Base-by-base conservation (phyloP, 2,113 vertebrate species). In the Machaerirhynchus nigripectus region DNA sequence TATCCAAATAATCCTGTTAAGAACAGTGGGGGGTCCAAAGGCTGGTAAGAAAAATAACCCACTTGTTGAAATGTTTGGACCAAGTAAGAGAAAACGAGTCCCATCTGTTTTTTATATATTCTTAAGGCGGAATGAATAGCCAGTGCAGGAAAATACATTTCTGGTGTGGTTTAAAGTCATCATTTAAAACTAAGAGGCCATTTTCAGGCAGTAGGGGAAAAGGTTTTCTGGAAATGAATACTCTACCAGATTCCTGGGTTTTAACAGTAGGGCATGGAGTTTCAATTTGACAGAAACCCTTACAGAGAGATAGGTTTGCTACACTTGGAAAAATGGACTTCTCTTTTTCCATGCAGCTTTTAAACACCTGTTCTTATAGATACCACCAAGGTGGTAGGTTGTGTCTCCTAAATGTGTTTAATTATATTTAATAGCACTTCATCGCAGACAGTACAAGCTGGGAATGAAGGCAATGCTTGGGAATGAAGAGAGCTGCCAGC, bases 1-100 rank as follows among this genome's bases (percentile, higher is more conserved):
- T 91, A 84, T 90, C 64, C 68, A 92, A 93, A 96, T 93, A 90
- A 95, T 96, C 75, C 68, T 55, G 50, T 84, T 93, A 88, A 83
- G 68, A 88, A 56, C 52, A 80, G 67, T 7, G 5, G 21, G 64
- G 31, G 84, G 26, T 70, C 76, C 55, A 93, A 79, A 90, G 26
- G 7, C 68, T 86, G 68, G 75, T 70, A 94, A 96, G 90, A 28
- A 91, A 95, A 95, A 93, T 70, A 91, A 80, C 27, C 42, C 42
- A 90, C 42, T 74, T 94, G 75, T 84, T 91, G 71, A 96, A 96
- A 87, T 67, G 42, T 70, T 94, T 94, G 78, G 75, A 74, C 59
- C 67, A 64, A 83, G 82, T 50, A 77, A 70, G 47, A 88, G 33
- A 90, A 95, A 95, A 96, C 13, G 0, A 77, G 33, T 73, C 47